A percentile compares a stretch with the other conserved stretches of the same genome.
Evolutionary conservation across 2,888 invertebrate species (phyloP).

Genomic region (Epirrita christyi): DNA sequence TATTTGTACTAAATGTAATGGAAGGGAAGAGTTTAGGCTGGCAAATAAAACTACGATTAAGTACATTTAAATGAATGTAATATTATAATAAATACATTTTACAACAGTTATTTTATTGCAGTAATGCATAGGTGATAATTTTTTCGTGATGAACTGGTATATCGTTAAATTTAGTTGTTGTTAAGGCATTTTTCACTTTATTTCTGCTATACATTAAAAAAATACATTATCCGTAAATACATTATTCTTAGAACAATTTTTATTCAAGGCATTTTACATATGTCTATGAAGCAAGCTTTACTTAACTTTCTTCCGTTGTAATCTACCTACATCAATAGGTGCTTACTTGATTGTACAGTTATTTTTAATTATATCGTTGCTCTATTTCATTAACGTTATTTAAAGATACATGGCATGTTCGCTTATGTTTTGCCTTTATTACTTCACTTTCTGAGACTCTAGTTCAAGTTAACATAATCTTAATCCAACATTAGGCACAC

Average conservation of each 20-base stretch:
- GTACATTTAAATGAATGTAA: constrained; percentile 69
- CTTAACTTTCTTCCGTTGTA: constrained; percentile 7
- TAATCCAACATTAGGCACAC: constrained; percentile 77
- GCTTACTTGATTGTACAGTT: constrained; percentile 24
- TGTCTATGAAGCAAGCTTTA: constrained; percentile 30
- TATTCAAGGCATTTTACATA: constrained; percentile 27
- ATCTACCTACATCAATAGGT: constrained; percentile 15
- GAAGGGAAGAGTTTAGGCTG: constrained; percentile 25
- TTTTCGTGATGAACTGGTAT: constrained; percentile 42
- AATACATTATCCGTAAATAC: constrained; percentile 8
- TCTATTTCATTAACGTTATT: constrained; percentile 30
- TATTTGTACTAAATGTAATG: background rate
- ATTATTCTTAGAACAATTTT: constrained; percentile 19
- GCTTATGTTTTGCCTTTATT: constrained; percentile 20
- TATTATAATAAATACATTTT: constrained; percentile 83
- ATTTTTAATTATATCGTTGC: constrained; percentile 43
- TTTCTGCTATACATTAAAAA: constrained; percentile 10
- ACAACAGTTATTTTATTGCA: constrained; percentile 74
- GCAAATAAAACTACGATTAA: constrained; percentile 47
- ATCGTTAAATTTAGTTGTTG: constrained; percentile 51
- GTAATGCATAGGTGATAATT: constrained; percentile 30
- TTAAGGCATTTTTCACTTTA: constrained; percentile 52
- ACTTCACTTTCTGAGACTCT: constrained; percentile 34
- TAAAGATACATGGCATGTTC: constrained; percentile 22
- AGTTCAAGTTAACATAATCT: constrained; percentile 44